A percentile compares a stretch with the other conserved stretches of the same genome.
Evolutionary conservation across 2,113 vertebrate genomes (phyloP).

Genomic region (Tychaedon coryphoeus): DNA sequence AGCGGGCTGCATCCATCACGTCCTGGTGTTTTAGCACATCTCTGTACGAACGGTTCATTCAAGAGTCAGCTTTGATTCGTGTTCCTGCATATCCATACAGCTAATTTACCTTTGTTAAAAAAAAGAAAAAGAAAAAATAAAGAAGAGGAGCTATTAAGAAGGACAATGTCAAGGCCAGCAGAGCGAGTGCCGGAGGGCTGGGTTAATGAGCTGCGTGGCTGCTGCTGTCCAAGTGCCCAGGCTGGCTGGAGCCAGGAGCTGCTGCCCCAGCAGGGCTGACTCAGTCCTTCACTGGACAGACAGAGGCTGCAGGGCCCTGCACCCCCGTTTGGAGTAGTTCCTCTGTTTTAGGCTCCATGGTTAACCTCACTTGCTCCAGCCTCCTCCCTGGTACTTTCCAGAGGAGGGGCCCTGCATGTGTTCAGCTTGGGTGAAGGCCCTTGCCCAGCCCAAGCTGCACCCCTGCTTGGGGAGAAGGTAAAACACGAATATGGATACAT

Average conservation of each 20-base stretch:
- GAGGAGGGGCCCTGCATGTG: rapidly evolving
- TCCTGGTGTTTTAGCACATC: background rate
- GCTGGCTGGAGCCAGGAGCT: conserved; percentile 37
- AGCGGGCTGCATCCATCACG: background rate
- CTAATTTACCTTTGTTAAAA: conserved; percentile 32
- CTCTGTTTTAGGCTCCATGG: background rate
- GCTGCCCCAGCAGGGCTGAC: conserved; percentile 17
- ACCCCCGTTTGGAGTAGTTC: background rate
- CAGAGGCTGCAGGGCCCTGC: background rate
- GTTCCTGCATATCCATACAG: background rate
- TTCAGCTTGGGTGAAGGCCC: background rate
- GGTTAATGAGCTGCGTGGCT: background rate
- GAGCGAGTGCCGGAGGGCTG: background rate
- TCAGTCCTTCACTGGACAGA: background rate
- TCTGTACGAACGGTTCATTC: background rate
- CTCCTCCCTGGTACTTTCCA: background rate
- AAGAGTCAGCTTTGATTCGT: background rate
- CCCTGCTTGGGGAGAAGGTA: background rate
- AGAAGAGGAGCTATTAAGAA: background rate
- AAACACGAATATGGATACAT: rapidly evolving
- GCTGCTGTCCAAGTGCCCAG: background rate
- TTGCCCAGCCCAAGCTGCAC: background rate
- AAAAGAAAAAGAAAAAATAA: too few species aligned
- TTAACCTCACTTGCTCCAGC: background rate
- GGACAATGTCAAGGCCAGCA: conserved; percentile 1